phyloP scores from a whole-genome alignment of 2,113 vertebrate species.

The Cinclus cinclus region DNA sequence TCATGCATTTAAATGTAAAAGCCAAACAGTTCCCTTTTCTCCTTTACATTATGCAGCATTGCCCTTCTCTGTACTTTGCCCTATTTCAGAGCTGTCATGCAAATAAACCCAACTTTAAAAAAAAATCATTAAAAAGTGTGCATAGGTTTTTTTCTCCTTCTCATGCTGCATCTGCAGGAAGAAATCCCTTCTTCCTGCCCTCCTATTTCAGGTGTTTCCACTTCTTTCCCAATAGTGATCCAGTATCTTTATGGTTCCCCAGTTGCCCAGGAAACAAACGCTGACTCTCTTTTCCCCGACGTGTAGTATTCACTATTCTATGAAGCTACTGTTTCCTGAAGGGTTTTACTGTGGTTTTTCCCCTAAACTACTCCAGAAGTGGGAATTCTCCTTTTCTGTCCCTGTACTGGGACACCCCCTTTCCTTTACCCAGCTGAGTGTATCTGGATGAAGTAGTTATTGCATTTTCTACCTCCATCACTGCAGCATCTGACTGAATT shows the following conservation, averaged over 20 bases:
- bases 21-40: neutral
- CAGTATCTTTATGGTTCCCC: neutral
- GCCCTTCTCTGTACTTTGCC: constrained; percentile 51
- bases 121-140: neutral
- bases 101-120: neutral
- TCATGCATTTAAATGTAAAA: constrained; percentile 55
- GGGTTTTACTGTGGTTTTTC: neutral
- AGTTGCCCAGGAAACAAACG: neutral
- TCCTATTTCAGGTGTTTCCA: neutral
- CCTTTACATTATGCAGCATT: constrained; percentile 33
- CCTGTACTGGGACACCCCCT: neutral
- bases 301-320: neutral
- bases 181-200: neutral
- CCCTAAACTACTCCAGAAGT: neutral
- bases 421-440: neutral
- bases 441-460: neutral
- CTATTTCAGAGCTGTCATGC: constrained; percentile 32
- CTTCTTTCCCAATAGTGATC: neutral
- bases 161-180: neutral
- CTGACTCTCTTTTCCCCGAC: accelerated
- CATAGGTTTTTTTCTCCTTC: neutral
- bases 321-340: neutral
- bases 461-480: neutral
- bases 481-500: neutral
- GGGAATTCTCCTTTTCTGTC: neutral